Base-by-base conservation (phyloP, 2,888 invertebrate species). In the Timandra comae region DNA sequence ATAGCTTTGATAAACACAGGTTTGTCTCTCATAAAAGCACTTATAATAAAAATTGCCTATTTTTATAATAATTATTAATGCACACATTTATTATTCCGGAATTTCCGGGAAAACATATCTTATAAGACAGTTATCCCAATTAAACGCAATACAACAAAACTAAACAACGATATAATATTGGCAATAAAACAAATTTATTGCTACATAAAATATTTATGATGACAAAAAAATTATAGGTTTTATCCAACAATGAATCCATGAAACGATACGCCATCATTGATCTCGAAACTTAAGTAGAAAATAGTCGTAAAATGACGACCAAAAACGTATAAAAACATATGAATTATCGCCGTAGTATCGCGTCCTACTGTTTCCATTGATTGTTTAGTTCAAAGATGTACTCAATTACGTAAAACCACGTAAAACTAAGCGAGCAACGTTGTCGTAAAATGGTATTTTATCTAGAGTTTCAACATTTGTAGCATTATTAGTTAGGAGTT, bases 231-330 rank as follows among this genome's bases (percentile, higher is more conserved):
- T 38, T 27, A 30, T 36, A 38, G 31, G 42, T 29, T n/a, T n/a
- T 30, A 30, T 23, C 42, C 27, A 8, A 58, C 62, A 60, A 57
- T 56, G 48, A 51, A 51, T 45, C 35, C 51, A 49, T 52, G 46
- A 54, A 56, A 52, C 44, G 16, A 51, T 58, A 52, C 46, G 45
- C 38, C 35, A 33, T 41, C 37, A 38, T 37, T 46, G 39, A 46
- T 46, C 42, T 23, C 25, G 23, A 27, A 23, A 39, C 43, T 29
- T 29, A 46, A 46, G 46, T 49, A 40, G 41, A 44, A 43, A 41
- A 39, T 47, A 6, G 52, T 63, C 63, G 58, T 66, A 60, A 69
- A 66, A 60, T 42, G 56, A 52, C 54, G 57, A 61, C 62, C 61
- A 56, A 59, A 49, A 53, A 5, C 16, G 45, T 53, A 63, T 71